Base-by-base conservation (phyloP, 2,888 invertebrate genomes). In the Electrophaes corylata region DNA sequence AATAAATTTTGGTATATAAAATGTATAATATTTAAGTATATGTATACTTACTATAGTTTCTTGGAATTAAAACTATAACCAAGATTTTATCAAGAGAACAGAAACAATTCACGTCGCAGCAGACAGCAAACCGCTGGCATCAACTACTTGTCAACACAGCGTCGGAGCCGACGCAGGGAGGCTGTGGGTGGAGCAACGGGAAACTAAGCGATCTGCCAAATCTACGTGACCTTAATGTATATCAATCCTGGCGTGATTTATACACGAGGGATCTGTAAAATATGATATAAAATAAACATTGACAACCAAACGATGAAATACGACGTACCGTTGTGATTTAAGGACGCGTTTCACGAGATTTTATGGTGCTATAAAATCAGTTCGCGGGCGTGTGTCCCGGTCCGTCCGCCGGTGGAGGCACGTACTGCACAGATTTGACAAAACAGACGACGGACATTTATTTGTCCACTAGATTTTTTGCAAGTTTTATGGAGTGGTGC, bases 211-310 rank as follows among this genome's bases (percentile, higher is more conserved):
- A 71, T 78, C 84, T 86, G 88, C 84, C 88, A 84, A 82, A 84
- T 84, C 83, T 86, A 91, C 90, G 90, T 90, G 90, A 91, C 88
- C 88, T 87, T 88, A 88, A 88, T 90, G 89, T 90, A 87, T 91
- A 91, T 91, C 91, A 91, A 91, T 91, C 84, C 82, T 67, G 76
- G 70, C 78, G 76, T 88, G 90, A 91, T 91, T 90, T 90, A 90
- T 89, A 88, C 83, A 73, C 83, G 84, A 79, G 83, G 88, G 84
- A 86, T 89, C 82, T 89, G 88, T 91, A 90, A 91, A 91, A 91
- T 91, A 91, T 91, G 90, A 91, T 88, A 91, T 91, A 91, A 91
- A 91, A 91, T 91, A 91, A 91, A 91, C 89, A 91, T 91, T 90
- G 91, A 91, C 91, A 91, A 88, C 85, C 90, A 81, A 91, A 91